Evolutionary conservation across 2,113 vertebrate species (phyloP).

Genomic region (Megatriorchis doriae): DNA sequence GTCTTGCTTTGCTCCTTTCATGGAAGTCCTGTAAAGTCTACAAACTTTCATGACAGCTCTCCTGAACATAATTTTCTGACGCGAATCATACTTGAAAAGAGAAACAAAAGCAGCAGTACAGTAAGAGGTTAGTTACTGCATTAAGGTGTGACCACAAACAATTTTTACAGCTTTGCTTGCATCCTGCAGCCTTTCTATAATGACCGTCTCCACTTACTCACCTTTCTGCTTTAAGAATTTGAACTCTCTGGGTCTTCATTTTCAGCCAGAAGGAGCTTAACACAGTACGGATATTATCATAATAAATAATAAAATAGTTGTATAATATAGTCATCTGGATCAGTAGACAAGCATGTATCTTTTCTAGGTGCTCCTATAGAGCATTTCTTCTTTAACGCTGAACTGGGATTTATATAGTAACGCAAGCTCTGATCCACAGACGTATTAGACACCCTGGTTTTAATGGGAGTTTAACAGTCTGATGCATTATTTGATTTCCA

Average conservation of each 20-base stretch:
- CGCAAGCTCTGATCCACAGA: neutral
- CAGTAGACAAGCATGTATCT: neutral
- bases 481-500: slow-evolving; percentile 41
- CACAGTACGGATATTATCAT: neutral
- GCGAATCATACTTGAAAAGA: neutral
- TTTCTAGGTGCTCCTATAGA: neutral
- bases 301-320: neutral
- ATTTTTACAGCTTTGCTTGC: neutral
- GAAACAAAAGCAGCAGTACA: neutral
- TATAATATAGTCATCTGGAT: neutral
- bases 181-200: neutral
- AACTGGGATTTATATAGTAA: neutral
- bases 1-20: neutral
- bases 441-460: neutral
- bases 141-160: neutral
- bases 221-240: neutral
- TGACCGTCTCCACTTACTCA: neutral
- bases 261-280: neutral
- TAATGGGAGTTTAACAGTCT: slow-evolving; percentile 46
- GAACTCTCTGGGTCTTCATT: neutral
- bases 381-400: neutral
- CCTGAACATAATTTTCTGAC: neutral
- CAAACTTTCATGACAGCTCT: neutral
- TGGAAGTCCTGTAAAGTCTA: neutral
- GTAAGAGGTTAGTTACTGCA: neutral